A percentile compares a stretch with the other conserved stretches of the same genome.
Conservation (phyloP, 2,113 vertebrate species). For the Calidris pygmaea region DNA sequence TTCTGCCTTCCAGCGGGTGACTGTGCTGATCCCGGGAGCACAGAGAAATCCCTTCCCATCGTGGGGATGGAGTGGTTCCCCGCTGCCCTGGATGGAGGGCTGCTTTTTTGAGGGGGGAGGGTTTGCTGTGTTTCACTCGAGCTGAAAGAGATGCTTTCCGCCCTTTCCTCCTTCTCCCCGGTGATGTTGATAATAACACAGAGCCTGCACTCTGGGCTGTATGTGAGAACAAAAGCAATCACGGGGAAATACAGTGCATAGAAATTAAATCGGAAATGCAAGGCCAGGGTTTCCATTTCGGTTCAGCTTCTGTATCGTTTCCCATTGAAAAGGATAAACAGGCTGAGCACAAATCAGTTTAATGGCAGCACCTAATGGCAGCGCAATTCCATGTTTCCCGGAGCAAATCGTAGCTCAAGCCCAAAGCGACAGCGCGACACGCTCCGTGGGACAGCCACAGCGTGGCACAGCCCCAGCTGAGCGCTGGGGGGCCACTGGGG, state of each 20-base stretch:
- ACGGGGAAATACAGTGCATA: background rate
- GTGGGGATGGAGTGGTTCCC: background rate
- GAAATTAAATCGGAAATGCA: constrained; percentile 15
- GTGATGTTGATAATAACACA: background rate
- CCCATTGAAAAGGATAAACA: constrained; percentile 29
- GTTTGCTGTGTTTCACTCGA: background rate
- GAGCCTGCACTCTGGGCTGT: constrained; percentile 11
- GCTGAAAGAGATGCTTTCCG: background rate
- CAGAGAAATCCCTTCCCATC: too few relatives aligned
- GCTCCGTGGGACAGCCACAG: accelerated
- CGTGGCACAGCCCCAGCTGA: background rate
- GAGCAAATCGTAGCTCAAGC: background rate
- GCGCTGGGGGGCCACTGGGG: accelerated
- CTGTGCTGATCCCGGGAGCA: accelerated
- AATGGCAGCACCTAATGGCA: constrained; percentile 49
- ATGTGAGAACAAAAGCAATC: constrained; percentile 53
- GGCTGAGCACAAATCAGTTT: constrained; percentile 46
- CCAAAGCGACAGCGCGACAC: background rate
- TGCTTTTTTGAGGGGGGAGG: background rate
- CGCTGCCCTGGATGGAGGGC: background rate
- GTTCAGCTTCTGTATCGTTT: background rate
- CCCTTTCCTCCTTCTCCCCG: background rate
- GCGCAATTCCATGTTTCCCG: background rate
- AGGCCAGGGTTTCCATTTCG: constrained; percentile 25
- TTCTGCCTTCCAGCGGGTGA: background rate